Percentiles rank a stretch among this genome's conserved stretches.
Evolutionary conservation across 2,113 vertebrate species (phyloP).

Genomic region (Mobula hypostoma): DNA sequence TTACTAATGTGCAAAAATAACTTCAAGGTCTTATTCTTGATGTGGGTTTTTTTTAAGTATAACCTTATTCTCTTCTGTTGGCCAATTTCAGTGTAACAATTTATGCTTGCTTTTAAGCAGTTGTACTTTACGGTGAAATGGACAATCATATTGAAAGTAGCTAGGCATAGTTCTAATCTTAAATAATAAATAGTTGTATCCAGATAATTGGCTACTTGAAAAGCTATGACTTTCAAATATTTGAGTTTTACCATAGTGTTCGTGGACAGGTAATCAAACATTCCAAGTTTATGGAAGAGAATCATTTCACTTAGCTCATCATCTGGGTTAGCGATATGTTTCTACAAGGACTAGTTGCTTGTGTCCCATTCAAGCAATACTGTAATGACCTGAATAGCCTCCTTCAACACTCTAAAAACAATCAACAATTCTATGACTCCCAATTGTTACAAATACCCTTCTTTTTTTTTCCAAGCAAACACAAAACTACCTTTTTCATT

Average conservation of each 20-base stretch:
- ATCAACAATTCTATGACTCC: too few relatives aligned
- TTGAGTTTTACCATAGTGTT: background rate
- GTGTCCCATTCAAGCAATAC: background rate
- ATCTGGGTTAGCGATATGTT: background rate
- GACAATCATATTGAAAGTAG: background rate
- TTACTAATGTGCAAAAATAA: background rate
- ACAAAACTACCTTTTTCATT: background rate
- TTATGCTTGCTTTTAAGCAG: background rate
- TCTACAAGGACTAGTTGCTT: background rate
- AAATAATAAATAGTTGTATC: background rate
- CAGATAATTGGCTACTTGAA: background rate
- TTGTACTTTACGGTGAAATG: background rate
- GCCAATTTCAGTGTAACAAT: too few relatives aligned
- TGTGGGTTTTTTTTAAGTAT: background rate
- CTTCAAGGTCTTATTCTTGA: background rate
- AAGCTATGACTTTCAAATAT: background rate
- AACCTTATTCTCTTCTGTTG: background rate
- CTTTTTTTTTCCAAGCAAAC: background rate
- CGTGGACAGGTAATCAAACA: background rate
- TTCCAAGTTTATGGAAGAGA: background rate
- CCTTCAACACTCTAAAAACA: too few relatives aligned
- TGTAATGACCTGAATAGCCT: too few relatives aligned
- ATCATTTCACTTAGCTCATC: background rate
- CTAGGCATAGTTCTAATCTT: background rate
- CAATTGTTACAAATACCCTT: background rate